These are phyloP conservation scores for Mycogona germanica DNA, from an alignment of 2,888 invertebrate species.

Conservation along the genomic window DNA sequence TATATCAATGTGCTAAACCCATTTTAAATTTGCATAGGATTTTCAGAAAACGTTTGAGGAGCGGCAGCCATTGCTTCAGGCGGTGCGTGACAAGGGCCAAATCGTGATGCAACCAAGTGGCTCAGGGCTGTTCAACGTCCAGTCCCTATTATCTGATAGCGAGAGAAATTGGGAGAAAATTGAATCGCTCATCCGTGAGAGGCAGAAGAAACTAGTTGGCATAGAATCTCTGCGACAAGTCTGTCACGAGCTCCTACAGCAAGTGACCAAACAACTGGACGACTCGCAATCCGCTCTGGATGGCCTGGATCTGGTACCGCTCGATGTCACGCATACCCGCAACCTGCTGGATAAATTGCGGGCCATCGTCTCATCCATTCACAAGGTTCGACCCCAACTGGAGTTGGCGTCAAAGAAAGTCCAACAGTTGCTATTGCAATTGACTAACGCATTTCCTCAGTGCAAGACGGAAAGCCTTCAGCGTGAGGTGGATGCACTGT, in stretches of 20 bases:
- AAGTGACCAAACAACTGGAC: slow-evolving; percentile 53
- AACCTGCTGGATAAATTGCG: slow-evolving; percentile 21
- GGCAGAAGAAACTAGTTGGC: slow-evolving; percentile 57
- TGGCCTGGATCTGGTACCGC: slow-evolving; percentile 9
- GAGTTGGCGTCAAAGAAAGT: slow-evolving; percentile 67
- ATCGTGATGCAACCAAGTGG: slow-evolving; percentile 70
- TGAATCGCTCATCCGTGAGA: slow-evolving; percentile 57
- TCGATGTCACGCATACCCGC: slow-evolving; percentile 20
- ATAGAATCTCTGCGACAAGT: slow-evolving; percentile 60
- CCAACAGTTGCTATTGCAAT: slow-evolving; percentile 54
- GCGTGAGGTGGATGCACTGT: slow-evolving; percentile 29
- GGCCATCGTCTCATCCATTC: slow-evolving; percentile 28
- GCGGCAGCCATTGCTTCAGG: slow-evolving; percentile 43
- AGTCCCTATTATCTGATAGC: slow-evolving; percentile 60
- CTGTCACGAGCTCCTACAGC: slow-evolving; percentile 56
- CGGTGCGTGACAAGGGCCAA: slow-evolving; percentile 64
- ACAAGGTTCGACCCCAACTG: slow-evolving; percentile 57
- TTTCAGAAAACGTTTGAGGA: slow-evolving; percentile 31
- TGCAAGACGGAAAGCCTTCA: slow-evolving; percentile 42
- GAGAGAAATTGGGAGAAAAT: slow-evolving; percentile 72
- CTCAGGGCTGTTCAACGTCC: slow-evolving; percentile 62
- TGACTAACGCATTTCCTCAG: slow-evolving; percentile 48
- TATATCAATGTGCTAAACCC: no score
- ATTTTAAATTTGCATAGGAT: slow-evolving; percentile 26
- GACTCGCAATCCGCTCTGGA: slow-evolving; percentile 46